These are phyloP conservation scores for Pollicipes pollicipes DNA, from an alignment of 1,140 invertebrate species.

Conservation along the genomic window DNA sequence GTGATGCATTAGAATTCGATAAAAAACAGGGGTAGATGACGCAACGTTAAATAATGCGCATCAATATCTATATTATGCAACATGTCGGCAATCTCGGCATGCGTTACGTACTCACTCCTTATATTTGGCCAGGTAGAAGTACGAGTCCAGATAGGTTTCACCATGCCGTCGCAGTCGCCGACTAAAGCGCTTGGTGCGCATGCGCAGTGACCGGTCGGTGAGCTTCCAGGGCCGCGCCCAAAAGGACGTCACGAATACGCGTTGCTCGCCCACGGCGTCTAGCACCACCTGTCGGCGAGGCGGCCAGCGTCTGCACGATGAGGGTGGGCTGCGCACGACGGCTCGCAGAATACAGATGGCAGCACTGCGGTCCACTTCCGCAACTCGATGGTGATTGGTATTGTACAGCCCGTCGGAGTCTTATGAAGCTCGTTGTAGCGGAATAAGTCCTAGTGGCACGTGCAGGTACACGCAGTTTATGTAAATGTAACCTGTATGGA, in stretches of 20 bases:
- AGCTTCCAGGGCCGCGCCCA: conserved; percentile 21
- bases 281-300: conserved; percentile 19
- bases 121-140: conserved; percentile 22
- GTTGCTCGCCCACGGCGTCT: conserved; percentile 18
- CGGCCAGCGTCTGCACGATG: too few relatives aligned
- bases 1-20: too few relatives aligned
- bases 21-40: too few relatives aligned
- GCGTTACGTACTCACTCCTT: conserved; percentile 15
- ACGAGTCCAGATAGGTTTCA: conserved; percentile 21
- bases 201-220: conserved; percentile 17
- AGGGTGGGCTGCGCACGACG: background rate
- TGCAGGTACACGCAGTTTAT: too few relatives aligned
- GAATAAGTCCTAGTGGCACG: too few relatives aligned
- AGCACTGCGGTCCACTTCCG: background rate
- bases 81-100: too few relatives aligned
- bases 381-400: too few relatives aligned
- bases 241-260: conserved; percentile 21
- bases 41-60: too few relatives aligned
- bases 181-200: conserved; percentile 17
- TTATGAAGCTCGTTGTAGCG: too few relatives aligned
- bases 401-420: too few relatives aligned
- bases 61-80: too few relatives aligned
- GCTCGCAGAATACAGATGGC: background rate
- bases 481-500: too few relatives aligned
- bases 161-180: conserved; percentile 17